Evolutionary conservation across 1,140 invertebrate genomes (phyloP), one percentile per base, ranked within the genome.

Genomic region (Pentalonia nigronervosa): DNA sequence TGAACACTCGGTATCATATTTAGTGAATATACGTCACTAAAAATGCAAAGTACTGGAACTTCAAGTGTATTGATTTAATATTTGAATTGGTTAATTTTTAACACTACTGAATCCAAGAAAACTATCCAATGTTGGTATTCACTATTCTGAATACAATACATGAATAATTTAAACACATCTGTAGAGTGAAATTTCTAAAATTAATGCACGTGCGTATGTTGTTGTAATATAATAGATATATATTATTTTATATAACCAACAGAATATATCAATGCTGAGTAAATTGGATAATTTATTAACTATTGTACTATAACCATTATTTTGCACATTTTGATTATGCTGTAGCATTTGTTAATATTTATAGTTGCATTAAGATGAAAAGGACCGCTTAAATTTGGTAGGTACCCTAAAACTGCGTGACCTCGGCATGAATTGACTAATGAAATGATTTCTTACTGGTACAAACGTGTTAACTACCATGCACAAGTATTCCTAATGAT

Each of bases 271-370:
- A 76, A 76, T 76, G 60, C 30, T n/a, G 30, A 30, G 25, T 76
- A 76, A n/a, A 76, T 76, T 76, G 14, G 60, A 76, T 76, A 76
- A n/a, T 76, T 76, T n/a, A 76, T 76, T n/a, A n/a, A 76, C n/a
- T 76, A 76, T 76, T 76, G 7, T n/a, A 23, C 50, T 53, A 23
- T 53, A 53, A 53, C 21, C 60, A 76, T n/a, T 76, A 17, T 76
- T 76, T n/a, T 76, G 30, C 17, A n/a, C 11, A n/a, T 76, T 17
- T 76, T 76, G 60, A 76, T n/a, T 20, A 76, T n/a, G 14, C 21
- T 20, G 60, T n/a, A n/a, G 4, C 14, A 20, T 34, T n/a, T 76
- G 14, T 76, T 76, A 76, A 76, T 76, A 76, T 76, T 76, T 76
- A 76, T 76, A n/a, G n/a, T 34, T 76, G n/a, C 30, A n/a, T 76